phyloP scores from a whole-genome alignment of 2,888 invertebrate species.

The Chrysopilus asiliformis region DNA sequence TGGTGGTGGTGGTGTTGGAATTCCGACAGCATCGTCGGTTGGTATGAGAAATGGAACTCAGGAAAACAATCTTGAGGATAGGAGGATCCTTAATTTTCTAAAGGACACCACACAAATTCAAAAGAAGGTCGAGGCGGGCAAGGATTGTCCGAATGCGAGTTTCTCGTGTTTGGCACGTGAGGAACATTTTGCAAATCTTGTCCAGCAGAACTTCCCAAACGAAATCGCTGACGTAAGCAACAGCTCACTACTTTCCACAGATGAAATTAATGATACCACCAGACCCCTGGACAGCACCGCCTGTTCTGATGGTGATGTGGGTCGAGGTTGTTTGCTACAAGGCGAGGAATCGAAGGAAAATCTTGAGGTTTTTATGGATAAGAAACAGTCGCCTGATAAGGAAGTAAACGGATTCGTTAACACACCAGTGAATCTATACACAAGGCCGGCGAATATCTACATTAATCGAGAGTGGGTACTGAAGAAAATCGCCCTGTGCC shows the following conservation, averaged over 20 bases:
- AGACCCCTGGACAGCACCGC: not conserved
- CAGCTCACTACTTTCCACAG: not conserved
- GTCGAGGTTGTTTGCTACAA: not conserved
- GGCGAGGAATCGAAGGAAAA: constrained; percentile 27
- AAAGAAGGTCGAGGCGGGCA: constrained; percentile 33
- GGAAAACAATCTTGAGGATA: constrained; percentile 26
- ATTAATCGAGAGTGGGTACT: constrained; percentile 82
- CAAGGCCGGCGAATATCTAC: constrained; percentile 20
- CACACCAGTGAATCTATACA: constrained; percentile 4
- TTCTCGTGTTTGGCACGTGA: constrained; percentile 36
- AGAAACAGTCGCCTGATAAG: constrained; percentile 34
- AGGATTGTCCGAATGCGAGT: constrained; percentile 34
- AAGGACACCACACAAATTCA: constrained; percentile 36
- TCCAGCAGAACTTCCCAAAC: constrained; percentile 32
- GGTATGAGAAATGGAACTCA: constrained; percentile 3
- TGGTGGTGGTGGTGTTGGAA: constrained; percentile 13
- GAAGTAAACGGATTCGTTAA: constrained; percentile 27
- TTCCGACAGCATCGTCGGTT: not conserved
- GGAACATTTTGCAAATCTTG: constrained; percentile 36
- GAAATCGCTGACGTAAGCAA: not conserved
- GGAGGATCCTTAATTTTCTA: constrained; percentile 34
- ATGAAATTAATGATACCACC: not conserved
- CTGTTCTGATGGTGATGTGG: no score
- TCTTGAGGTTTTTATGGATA: constrained; percentile 31
- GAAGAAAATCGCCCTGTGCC: constrained; percentile 79